Evolutionary conservation across 2,888 invertebrate genomes (phyloP).

Genomic region (Platerodrilus igneus): DNA sequence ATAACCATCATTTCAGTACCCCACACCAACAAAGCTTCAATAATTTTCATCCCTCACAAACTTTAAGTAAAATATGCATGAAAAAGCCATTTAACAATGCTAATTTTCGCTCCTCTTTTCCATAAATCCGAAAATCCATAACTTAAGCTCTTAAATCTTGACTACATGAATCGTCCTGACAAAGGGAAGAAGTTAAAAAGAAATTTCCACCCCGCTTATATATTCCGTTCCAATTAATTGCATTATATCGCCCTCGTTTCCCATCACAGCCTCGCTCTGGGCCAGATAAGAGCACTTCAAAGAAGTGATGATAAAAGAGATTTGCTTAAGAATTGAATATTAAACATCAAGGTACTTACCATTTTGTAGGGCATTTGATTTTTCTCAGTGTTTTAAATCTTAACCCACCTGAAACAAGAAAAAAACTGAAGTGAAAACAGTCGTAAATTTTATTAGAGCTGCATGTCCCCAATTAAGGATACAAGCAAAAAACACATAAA

Average conservation of each 20-base stretch:
- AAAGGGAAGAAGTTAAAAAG: conserved; percentile 16
- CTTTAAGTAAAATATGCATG: conserved; percentile 27
- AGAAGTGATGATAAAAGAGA: conserved; percentile 16
- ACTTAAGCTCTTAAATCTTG: conserved; percentile 21
- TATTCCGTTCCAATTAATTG: conserved; percentile 27
- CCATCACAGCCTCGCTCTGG: conserved; percentile 8
- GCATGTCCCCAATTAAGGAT: conserved; percentile 31
- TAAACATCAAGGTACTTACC: no score
- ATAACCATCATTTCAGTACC: no score
- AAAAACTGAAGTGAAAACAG: conserved; percentile 12
- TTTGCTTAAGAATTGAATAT: conserved; percentile 15
- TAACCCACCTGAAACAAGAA: conserved; percentile 15
- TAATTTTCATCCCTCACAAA: conserved; percentile 10
- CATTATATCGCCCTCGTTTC: conserved; percentile 18
- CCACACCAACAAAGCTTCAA: conserved; percentile 9
- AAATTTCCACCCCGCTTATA: conserved; percentile 20
- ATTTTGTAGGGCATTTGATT: no score
- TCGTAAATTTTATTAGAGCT: conserved; percentile 32
- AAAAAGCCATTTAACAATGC: conserved; percentile 30
- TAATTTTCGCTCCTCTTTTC: conserved; percentile 24
- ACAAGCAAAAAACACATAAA: conserved; percentile 32
- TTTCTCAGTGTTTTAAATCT: no score
- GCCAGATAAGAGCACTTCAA: conserved; percentile 14
- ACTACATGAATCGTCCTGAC: conserved; percentile 18
- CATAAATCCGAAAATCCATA: conserved; percentile 24